Evolutionary conservation across 2,797 vertebrate species (phyloP).

Genomic region (Macrochelys suwanniensis): DNA sequence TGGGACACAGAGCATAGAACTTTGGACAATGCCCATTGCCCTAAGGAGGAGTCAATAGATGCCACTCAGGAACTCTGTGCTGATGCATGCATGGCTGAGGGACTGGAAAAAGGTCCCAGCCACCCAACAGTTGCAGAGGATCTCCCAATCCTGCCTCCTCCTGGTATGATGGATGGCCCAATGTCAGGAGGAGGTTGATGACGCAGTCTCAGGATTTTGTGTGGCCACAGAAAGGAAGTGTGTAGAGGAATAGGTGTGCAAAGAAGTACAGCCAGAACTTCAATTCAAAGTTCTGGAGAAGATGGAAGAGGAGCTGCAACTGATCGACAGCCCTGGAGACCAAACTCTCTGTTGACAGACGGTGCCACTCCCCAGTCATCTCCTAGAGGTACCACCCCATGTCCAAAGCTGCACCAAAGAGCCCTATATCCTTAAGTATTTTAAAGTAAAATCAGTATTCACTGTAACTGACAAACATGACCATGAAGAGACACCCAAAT

Average conservation of each 20-base stretch:
- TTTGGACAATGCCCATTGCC: too few relatives aligned
- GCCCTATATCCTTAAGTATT: background rate
- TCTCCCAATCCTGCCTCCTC: too few relatives aligned
- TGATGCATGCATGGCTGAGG: too few relatives aligned
- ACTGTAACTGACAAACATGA: background rate
- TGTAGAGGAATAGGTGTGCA: background rate
- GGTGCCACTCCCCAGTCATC: background rate
- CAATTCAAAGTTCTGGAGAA: background rate
- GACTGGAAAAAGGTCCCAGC: too few relatives aligned
- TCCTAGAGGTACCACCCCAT: background rate
- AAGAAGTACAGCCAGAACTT: background rate
- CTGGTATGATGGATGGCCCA: too few relatives aligned
- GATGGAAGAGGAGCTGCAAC: background rate
- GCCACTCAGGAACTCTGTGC: too few relatives aligned
- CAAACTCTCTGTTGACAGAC: background rate
- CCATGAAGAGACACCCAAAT: background rate
- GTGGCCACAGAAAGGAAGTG: background rate
- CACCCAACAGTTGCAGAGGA: too few relatives aligned
- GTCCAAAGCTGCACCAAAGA: background rate
- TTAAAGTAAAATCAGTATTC: background rate
- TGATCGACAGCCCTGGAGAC: background rate
- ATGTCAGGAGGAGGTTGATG: background rate
- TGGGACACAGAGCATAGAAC: too few relatives aligned
- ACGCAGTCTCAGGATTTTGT: background rate
- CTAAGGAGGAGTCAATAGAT: too few relatives aligned